These are phyloP conservation scores for Galerucella calmariensis DNA, from an alignment of 2,888 invertebrate species.

Conservation along the genomic window DNA sequence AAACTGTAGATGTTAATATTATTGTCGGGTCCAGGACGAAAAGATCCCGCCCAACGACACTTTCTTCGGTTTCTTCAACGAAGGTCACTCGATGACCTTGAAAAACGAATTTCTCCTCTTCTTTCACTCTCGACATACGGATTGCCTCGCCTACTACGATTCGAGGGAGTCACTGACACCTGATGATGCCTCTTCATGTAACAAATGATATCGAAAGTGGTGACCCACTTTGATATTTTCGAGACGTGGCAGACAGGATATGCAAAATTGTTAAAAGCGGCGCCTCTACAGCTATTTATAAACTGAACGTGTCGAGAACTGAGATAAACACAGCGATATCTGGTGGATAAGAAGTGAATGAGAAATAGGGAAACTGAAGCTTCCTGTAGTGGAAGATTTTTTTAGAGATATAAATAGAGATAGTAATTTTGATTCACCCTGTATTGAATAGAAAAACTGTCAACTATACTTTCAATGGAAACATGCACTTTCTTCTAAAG, in stretches of 20 bases:
- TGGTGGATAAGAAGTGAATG: not conserved
- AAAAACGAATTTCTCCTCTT: conserved; percentile 57
- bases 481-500: conserved; percentile 12
- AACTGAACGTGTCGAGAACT: not conserved
- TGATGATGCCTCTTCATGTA: conserved; percentile 39
- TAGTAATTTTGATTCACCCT: not conserved
- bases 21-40: not conserved
- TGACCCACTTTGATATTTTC: conserved; percentile 31
- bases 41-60: conserved; percentile 42
- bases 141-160: conserved; percentile 51
- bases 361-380: not conserved
- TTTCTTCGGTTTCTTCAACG: conserved; percentile 49
- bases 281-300: conserved; percentile 11
- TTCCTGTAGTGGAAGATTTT: too few relatives aligned
- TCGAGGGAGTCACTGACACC: conserved; percentile 51
- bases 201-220: conserved; percentile 46
- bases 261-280: conserved; percentile 18
- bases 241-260: conserved; percentile 31
- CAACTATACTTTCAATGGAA: conserved; percentile 9
- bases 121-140: conserved; percentile 59
- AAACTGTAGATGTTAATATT: too few relatives aligned
- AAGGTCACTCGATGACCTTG: conserved; percentile 61
- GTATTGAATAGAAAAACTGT: not conserved
- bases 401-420: too few relatives aligned
- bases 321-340: not conserved